phyloP scores from a whole-genome alignment of 2,113 vertebrate species.

The Phocoena phocoena region DNA sequence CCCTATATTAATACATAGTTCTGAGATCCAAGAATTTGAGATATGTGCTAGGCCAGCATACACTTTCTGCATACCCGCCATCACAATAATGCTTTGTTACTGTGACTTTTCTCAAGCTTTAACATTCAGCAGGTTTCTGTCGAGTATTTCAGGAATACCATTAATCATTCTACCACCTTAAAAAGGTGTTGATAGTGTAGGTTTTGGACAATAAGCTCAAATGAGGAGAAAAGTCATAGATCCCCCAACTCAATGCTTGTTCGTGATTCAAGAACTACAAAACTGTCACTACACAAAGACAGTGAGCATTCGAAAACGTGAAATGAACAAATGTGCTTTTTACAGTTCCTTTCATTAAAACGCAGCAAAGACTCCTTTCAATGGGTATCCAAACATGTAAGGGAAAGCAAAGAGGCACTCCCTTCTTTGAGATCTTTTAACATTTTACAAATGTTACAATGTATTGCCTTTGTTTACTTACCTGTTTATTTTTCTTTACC shows the following conservation, averaged over 20 bases:
- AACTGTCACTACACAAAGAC: background rate
- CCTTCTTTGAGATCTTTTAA: background rate
- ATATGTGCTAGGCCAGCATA: background rate
- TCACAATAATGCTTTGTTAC: background rate
- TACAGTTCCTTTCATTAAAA: constrained; percentile 3
- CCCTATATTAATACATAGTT: background rate
- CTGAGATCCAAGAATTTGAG: background rate
- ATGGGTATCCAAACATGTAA: background rate
- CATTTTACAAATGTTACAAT: background rate
- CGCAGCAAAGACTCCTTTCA: background rate
- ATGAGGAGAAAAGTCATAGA: constrained; percentile 30
- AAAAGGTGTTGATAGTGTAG: background rate
- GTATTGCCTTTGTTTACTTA: constrained; percentile 47
- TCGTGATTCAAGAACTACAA: constrained; percentile 52
- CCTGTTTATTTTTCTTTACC: constrained; percentile 49
- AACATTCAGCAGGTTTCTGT: background rate
- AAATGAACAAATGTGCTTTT: constrained; percentile 40
- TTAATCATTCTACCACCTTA: constrained; percentile 38
- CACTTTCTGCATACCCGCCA: background rate
- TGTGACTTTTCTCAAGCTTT: constrained; percentile 13
- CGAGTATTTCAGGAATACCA: constrained; percentile 45
- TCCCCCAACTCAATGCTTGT: background rate
- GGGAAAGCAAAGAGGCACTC: background rate
- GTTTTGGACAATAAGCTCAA: constrained; percentile 15
- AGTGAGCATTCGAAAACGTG: background rate